phyloP scores from a whole-genome alignment of 2,113 vertebrate genomes.

The Solea senegalensis region DNA sequence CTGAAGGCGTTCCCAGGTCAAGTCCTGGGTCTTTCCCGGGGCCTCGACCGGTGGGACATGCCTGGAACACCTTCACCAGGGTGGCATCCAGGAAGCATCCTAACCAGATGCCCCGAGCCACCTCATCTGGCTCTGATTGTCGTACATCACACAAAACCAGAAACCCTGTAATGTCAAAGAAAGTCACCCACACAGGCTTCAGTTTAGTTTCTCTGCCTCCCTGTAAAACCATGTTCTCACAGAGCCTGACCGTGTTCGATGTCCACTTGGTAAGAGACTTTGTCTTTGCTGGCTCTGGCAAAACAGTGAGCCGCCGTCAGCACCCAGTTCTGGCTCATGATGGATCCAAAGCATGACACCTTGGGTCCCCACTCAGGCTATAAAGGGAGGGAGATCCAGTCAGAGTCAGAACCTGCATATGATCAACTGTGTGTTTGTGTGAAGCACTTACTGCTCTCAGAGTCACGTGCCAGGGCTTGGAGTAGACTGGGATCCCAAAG shows the following conservation, averaged over 20 bases:
- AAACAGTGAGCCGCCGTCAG: conserved; percentile 90
- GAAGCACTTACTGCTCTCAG: conserved; percentile 68
- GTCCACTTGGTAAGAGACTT: neutral
- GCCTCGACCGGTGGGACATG: too few species aligned
- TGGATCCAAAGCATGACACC: conserved; percentile 80
- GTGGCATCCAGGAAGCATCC: too few species aligned
- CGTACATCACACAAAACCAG: too few species aligned
- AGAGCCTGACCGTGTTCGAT: conserved; percentile 64
- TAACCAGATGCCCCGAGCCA: too few species aligned
- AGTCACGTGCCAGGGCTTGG: conserved; percentile 83
- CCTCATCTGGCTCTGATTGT: too few species aligned
- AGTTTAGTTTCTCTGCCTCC: too few species aligned
- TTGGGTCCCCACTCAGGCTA: neutral
- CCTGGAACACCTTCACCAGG: too few species aligned
- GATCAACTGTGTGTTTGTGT: too few species aligned
- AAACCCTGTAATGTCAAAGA: too few species aligned
- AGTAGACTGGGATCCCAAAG: rapidly evolving
- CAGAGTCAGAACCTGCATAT: neutral
- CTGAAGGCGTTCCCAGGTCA: too few species aligned
- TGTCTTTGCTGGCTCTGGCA: conserved; percentile 19
- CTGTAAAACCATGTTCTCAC: neutral
- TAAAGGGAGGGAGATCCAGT: neutral
- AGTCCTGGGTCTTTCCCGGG: too few species aligned
- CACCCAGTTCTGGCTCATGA: conserved; percentile 83
- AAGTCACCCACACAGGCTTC: too few species aligned